Base-by-base conservation (phyloP, 2,113 vertebrate species). In the Trogon melanurus region DNA sequence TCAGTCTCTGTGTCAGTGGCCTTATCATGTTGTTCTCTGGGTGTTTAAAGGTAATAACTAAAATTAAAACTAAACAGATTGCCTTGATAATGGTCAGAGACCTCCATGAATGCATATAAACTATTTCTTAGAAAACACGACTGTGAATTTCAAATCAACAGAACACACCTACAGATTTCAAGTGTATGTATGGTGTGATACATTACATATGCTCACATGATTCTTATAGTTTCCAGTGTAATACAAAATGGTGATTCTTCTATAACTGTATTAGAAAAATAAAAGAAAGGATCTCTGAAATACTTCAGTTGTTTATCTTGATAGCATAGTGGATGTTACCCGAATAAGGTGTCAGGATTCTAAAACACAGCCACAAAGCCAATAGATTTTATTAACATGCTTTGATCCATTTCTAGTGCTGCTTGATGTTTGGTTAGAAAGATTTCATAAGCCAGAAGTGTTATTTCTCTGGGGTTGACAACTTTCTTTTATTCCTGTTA, bases 351-450 rank as follows among this genome's bases (percentile, higher is more conserved):
- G 80, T 61, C 74, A 85, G 50, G 56, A 41, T 82, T 26, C 54
- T 93, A 83, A 88, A 88, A 72, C 13, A 61, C 13, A 69, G 22
- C 18, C 48, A 65, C 10, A 51, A 72, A 85, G n/a, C 30, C 79
- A 94, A 93, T 47, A 88, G 36, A 69, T 83, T 93, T 96, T 85
- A 79, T 75, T 92, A 88, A 50, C 10, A n/a, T 5, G 0, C 64
- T 94, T 89, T 94, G 48, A 93, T 92, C 20, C 22, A 61, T 65
- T 44, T 72, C 13, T 64, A 71, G 67, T 60, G 45, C 14, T 79
- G 13, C 38, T 62, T 91, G 61, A 94, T 89, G 44, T 85, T 80
- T 81, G 38, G 51, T 71, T 93, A 86, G 60, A 94, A 92, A 95
- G 74, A 15, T 36, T 91, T 91, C 57, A 45, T 86, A 83, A 96